Evolutionary conservation across 2,113 vertebrate species (phyloP), one percentile per base, ranked within the genome.

Genomic region (Caranx ignobilis): DNA sequence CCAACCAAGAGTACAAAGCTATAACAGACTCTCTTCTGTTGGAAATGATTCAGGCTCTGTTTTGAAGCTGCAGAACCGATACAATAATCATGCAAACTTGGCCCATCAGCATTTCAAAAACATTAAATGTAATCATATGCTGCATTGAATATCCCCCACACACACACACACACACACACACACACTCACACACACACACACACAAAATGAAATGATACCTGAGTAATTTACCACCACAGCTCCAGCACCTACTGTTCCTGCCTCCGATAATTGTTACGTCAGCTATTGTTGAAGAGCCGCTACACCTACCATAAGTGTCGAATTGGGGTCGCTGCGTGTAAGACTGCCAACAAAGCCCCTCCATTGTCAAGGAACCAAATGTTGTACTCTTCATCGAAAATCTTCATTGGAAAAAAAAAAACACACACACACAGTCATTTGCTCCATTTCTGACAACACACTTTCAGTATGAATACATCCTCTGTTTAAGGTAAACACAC

Each of bases 291-390:
- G 18, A 16, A 37, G 62, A 15, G 45, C 11, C 35, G 26, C 73
- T 67, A 47, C 74, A 83, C 88, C 95, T 96, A 99, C 98, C 97
- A 98, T 89, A 99, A 89, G 83, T 98, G 96, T 45, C 93, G 94
- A 82, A 97, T 95, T 19, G 97, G 97, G 61, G 95, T 94, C 35
- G 95, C 93, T 0, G 96, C 96, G 57, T 96, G 97, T 65, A 96
- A 95, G 92, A 99, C 95, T 11, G 97, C 98, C 81, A 99, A 95
- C 69, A 99, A 93, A 55, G 97, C 96, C 6, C 97, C 98, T 76
- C 97, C 97, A 85, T 97, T 97, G 92, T 99, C 97, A 89, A 99
- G 95, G 88, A 98, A 99, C 97, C 97, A 98, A 57, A 99, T 93
- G 2, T 96, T 97, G 93, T 97, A 96, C 60, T 98, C 96, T 89